Conservation (phyloP, 2,888 invertebrate genomes). For the Nyleta sp. region DNA sequence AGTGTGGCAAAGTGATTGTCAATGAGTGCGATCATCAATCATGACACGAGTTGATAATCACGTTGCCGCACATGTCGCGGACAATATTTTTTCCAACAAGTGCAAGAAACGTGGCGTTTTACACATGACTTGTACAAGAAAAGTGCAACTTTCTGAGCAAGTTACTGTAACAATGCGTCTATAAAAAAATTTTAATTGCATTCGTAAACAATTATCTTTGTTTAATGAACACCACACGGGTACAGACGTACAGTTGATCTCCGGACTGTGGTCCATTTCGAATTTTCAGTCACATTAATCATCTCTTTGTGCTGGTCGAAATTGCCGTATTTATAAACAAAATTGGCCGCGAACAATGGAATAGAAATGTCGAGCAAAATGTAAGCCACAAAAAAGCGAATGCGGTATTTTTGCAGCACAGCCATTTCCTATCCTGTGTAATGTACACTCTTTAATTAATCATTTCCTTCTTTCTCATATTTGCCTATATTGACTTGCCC, state of each 20-base stretch:
- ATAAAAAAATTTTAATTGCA: too few relatives aligned
- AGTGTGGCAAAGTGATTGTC: too few relatives aligned
- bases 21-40: too few relatives aligned
- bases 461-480: constrained; percentile 41
- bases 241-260: constrained; percentile 50
- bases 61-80: too few relatives aligned
- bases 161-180: too few relatives aligned
- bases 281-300: constrained; percentile 38
- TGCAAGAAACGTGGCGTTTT: too few relatives aligned
- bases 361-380: not conserved
- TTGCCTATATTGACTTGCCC: constrained; percentile 29
- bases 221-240: constrained; percentile 26
- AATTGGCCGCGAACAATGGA: not conserved
- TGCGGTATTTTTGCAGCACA: constrained; percentile 18
- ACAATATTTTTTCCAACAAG: too few relatives aligned
- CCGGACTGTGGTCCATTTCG: constrained; percentile 39
- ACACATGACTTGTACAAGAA: too few relatives aligned
- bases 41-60: too few relatives aligned
- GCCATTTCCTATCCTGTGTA: constrained; percentile 36
- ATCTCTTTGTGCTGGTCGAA: constrained; percentile 20
- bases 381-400: not conserved
- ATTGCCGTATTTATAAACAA: constrained; percentile 5
- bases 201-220: not conserved
- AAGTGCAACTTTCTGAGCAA: too few relatives aligned
- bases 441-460: constrained; percentile 44